Percentiles rank a stretch among this genome's conserved stretches.
phyloP scores from a whole-genome alignment of 2,797 vertebrate species.

The Sarcophilus harrisii region DNA sequence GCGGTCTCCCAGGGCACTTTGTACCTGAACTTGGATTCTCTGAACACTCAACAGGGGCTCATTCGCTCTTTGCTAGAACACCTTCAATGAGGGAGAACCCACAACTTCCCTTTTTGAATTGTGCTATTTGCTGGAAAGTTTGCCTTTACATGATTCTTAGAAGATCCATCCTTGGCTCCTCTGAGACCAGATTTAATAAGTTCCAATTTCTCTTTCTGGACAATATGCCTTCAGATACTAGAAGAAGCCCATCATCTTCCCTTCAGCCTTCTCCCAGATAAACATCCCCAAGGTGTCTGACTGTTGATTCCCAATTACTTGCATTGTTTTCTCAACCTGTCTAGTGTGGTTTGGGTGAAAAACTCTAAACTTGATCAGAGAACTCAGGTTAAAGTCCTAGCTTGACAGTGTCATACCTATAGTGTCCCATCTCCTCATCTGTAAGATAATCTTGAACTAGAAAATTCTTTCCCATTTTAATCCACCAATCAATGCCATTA shows the following conservation, averaged over 20 bases:
- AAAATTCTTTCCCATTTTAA: background rate
- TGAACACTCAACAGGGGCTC: background rate
- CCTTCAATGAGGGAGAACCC: background rate
- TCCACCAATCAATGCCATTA: background rate
- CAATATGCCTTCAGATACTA: background rate
- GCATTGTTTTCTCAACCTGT: background rate
- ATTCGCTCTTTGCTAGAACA: background rate
- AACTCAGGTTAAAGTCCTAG: background rate
- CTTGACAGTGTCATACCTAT: background rate
- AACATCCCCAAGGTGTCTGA: too few species aligned
- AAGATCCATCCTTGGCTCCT: background rate
- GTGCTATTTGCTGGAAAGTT: background rate
- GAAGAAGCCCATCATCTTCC: background rate
- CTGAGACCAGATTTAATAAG: background rate
- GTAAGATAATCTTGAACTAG: background rate
- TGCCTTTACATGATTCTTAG: background rate
- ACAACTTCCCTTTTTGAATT: background rate
- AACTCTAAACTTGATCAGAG: too few species aligned
- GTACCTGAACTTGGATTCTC: background rate
- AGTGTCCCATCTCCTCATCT: background rate
- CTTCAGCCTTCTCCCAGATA: background rate
- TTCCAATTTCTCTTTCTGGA: background rate
- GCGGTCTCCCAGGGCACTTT: background rate
- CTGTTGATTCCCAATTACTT: background rate
- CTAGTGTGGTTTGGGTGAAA: background rate